Percentiles rank a stretch among this genome's conserved stretches.
Evolutionary conservation across 2,888 invertebrate genomes (phyloP).

Genomic region (Glaucopsyche alexis): DNA sequence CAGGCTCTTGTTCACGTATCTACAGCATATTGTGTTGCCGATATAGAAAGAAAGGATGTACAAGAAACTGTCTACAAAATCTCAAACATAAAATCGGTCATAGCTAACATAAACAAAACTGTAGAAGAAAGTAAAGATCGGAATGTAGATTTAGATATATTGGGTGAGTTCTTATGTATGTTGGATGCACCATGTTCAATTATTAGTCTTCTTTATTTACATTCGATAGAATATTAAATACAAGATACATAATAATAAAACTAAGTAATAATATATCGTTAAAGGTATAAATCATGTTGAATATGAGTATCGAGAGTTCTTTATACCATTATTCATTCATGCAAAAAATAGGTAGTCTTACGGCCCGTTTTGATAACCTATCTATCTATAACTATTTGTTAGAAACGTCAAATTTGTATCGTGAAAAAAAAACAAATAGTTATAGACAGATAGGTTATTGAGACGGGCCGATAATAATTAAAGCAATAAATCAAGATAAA

Average conservation of each 20-base stretch:
- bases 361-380: no score
- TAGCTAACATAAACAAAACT: conserved; percentile 8
- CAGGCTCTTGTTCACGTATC: conserved; percentile 33
- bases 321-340: background rate
- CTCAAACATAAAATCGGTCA: background rate
- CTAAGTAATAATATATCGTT: no score
- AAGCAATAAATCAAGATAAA: background rate
- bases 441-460: no score
- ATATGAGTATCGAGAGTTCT: background rate
- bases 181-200: background rate
- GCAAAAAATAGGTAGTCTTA: no score
- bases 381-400: no score
- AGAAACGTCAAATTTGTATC: no score
- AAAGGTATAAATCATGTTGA: no score
- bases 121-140: background rate
- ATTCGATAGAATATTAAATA: no score
- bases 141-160: conserved; percentile 1
- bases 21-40: conserved; percentile 42
- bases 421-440: no score
- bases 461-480: no score
- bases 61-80: background rate
- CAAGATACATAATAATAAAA: no score
- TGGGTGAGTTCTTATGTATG: background rate
- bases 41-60: conserved; percentile 30
- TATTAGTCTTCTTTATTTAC: no score